A percentile compares a stretch with the other conserved stretches of the same genome.
phyloP scores from a whole-genome alignment of 2,113 vertebrate genomes.

The Nyctereutes procyonoides region DNA sequence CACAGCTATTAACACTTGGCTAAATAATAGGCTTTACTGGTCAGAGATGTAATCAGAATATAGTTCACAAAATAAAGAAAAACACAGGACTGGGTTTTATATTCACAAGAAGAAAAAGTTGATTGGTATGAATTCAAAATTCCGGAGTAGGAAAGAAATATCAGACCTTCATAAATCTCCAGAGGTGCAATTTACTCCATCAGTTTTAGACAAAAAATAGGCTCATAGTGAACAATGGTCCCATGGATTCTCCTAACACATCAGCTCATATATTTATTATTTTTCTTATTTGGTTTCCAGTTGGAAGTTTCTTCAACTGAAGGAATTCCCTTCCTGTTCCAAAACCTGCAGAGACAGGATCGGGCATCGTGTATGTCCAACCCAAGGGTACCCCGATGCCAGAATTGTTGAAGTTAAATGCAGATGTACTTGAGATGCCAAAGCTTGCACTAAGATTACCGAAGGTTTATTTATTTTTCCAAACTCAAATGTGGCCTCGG shows the following conservation, averaged over 20 bases:
- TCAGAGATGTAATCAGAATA: slow-evolving; percentile 80
- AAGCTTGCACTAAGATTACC: slow-evolving; percentile 95
- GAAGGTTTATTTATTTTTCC: slow-evolving; percentile 93
- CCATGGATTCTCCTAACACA: slow-evolving; percentile 31
- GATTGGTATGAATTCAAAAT: slow-evolving; percentile 73
- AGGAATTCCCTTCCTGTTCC: slow-evolving; percentile 88
- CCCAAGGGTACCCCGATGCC: slow-evolving; percentile 92
- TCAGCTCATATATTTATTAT: slow-evolving; percentile 87
- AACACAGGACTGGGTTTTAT: slow-evolving; percentile 75
- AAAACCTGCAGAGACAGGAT: slow-evolving; percentile 88
- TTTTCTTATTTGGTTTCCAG: slow-evolving; percentile 94
- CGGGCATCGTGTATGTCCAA: slow-evolving; percentile 91
- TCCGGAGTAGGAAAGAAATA: slow-evolving; percentile 81
- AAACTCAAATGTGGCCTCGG: slow-evolving; percentile 92
- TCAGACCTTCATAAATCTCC: slow-evolving; percentile 83
- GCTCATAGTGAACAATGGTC: slow-evolving; percentile 77
- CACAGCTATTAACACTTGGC: slow-evolving; percentile 73
- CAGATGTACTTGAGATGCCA: slow-evolving; percentile 90
- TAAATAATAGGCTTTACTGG: slow-evolving; percentile 83
- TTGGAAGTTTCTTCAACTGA: slow-evolving; percentile 94
- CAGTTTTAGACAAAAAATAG: slow-evolving; percentile 84
- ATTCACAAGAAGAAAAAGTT: slow-evolving; percentile 80
- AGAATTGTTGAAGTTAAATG: slow-evolving; percentile 94
- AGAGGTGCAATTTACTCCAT: slow-evolving; percentile 77
- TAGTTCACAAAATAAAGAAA: slow-evolving; percentile 81